Percentiles rank a stretch among this genome's conserved stretches.
Conservation (phyloP, 2,113 vertebrate species). For the Chaenocephalus aceratus region DNA sequence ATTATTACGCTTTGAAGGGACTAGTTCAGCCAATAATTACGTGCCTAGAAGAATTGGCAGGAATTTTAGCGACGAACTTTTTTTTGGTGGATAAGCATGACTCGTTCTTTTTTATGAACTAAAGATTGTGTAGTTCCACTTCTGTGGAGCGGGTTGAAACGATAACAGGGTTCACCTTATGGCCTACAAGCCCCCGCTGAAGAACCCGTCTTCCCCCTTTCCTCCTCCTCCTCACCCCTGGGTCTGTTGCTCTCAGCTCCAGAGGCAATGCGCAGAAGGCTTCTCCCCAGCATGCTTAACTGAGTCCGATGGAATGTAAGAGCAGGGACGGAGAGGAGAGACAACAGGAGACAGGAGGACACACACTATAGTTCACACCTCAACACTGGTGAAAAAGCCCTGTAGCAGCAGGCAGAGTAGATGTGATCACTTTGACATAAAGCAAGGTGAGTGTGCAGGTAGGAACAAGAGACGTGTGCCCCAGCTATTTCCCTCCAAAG, state of each 20-base stretch:
- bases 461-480: constrained; percentile 1
- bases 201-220: not conserved
- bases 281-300: constrained; percentile 38
- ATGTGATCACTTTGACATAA: constrained; percentile 49
- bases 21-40: no score
- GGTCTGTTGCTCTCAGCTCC: constrained; percentile 26
- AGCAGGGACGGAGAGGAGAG: not conserved
- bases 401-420: constrained; percentile 24
- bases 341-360: constrained; percentile 9
- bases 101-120: no score
- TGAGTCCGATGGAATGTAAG: constrained; percentile 45
- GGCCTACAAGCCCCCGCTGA: constrained; percentile 19
- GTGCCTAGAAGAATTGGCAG: no score
- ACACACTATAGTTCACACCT: constrained; percentile 11
- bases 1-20: no score
- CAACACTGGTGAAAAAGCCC: not conserved
- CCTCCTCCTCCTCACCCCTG: constrained; percentile 24
- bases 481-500: constrained; percentile 29
- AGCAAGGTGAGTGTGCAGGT: constrained; percentile 18
- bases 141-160: no score
- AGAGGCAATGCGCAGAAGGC: constrained; percentile 27
- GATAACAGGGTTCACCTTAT: no score
- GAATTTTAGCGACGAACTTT: no score
- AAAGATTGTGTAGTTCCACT: no score
- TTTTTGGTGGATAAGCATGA: no score